A percentile compares a stretch with the other conserved stretches of the same genome.
Evolutionary conservation across 1,140 invertebrate species (phyloP).

Genomic region (Rhopalosiphum padi): DNA sequence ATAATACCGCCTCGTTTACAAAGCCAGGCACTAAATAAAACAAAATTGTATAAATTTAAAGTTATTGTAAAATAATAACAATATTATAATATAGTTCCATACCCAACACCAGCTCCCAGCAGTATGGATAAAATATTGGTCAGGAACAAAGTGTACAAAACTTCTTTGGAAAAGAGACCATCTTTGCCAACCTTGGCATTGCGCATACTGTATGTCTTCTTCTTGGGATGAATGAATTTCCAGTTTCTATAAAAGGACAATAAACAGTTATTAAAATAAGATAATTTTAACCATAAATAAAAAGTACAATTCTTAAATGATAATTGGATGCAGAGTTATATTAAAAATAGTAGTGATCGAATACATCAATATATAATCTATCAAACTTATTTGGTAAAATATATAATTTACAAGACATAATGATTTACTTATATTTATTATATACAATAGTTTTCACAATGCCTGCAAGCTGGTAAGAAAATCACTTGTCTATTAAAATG

Average conservation of each 20-base stretch:
- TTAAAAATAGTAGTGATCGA: background rate
- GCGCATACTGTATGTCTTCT: conserved; percentile 75
- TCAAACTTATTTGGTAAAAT: background rate
- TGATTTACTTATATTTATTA: background rate
- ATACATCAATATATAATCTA: background rate
- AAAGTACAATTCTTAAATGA: background rate
- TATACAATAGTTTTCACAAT: background rate
- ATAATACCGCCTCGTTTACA: conserved; percentile 51
- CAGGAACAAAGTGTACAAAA: conserved; percentile 86
- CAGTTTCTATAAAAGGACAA: conserved; percentile 70
- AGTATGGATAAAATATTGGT: conserved; percentile 89
- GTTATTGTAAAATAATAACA: background rate
- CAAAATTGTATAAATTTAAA: background rate
- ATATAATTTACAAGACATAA: background rate
- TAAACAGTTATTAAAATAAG: background rate
- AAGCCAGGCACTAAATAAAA: conserved; percentile 44
- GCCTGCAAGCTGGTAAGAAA: background rate
- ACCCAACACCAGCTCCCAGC: conserved; percentile 90
- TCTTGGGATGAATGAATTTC: conserved; percentile 78
- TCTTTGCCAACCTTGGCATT: conserved; percentile 80
- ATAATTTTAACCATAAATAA: background rate
- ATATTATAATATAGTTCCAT: conserved; percentile 61
- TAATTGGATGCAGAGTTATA: background rate
- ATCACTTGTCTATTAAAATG: background rate
- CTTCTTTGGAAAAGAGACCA: conserved; percentile 86